Conservation (phyloP, 2,797 vertebrate species). For the Anniella stebbinsi region DNA sequence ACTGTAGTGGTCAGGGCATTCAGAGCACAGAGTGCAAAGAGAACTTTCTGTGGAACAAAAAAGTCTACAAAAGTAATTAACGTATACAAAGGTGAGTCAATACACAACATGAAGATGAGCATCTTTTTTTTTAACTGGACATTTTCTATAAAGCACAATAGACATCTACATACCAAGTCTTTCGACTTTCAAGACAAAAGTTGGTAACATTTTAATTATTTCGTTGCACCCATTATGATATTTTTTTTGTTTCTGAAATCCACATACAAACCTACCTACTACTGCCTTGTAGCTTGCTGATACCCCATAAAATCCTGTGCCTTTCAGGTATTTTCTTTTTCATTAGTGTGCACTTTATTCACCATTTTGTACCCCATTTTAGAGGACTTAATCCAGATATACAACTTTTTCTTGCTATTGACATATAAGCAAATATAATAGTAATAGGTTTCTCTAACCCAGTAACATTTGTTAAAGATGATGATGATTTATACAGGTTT, state of each 20-base stretch:
- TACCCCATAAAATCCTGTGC: not conserved
- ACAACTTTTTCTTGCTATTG: not conserved
- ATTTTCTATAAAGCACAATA: not conserved
- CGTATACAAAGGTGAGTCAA: slow-evolving; percentile 1
- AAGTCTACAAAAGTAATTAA: slow-evolving; percentile 4
- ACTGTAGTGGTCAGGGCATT: slow-evolving; percentile 86
- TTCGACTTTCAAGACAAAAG: not conserved
- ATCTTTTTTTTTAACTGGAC: not conserved
- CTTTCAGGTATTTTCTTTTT: not conserved
- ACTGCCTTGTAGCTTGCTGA: not conserved
- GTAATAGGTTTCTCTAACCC: not conserved
- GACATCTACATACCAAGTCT: not conserved
- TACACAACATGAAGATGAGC: not conserved
- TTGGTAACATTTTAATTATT: not conserved
- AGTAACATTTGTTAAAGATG: not conserved
- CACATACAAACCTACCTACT: not conserved
- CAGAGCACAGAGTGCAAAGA: slow-evolving; percentile 87
- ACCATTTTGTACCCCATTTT: not conserved
- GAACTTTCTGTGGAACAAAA: slow-evolving; percentile 83
- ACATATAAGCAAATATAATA: slow-evolving; percentile 1
- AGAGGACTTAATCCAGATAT: not conserved
- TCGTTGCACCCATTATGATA: not conserved
- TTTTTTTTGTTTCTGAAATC: not conserved
- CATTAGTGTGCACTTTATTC: not conserved
- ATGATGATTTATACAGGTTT: not conserved